A percentile compares a stretch with the other conserved stretches of the same genome.
Evolutionary conservation across 2,797 vertebrate species (phyloP).

Genomic region (Sebastes ruberrimus): DNA sequence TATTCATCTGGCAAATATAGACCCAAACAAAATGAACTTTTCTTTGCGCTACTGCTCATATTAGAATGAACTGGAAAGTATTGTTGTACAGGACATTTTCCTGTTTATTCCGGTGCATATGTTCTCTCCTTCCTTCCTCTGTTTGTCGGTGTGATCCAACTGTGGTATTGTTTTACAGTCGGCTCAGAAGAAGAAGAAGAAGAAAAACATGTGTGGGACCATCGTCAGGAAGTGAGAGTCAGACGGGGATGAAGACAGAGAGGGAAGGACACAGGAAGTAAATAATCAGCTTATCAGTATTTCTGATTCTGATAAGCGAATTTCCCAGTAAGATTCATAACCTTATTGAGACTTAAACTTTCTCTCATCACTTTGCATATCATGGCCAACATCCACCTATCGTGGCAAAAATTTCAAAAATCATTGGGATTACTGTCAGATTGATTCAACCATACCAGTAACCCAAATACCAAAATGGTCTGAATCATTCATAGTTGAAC

Average conservation of each 20-base stretch:
- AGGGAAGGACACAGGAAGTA: conserved; percentile 35
- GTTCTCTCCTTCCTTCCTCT: conserved; percentile 72
- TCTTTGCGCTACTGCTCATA: background rate
- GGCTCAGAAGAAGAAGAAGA: conserved; percentile 50
- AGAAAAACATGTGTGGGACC: conserved; percentile 41
- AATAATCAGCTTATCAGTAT: conserved; percentile 33
- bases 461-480: background rate
- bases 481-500: background rate
- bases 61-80: conserved; percentile 1
- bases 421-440: background rate
- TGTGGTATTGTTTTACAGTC: conserved; percentile 69
- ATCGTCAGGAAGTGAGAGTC: conserved; percentile 71
- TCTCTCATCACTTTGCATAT: conserved; percentile 1
- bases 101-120: conserved; percentile 63
- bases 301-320: background rate
- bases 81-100: conserved; percentile 29
- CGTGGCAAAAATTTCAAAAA: background rate
- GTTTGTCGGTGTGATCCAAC: conserved; percentile 62
- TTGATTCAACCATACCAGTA: background rate
- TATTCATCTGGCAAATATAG: background rate
- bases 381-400: background rate
- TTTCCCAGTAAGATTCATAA: conserved; percentile 46
- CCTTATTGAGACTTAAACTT: background rate
- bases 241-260: conserved; percentile 32
- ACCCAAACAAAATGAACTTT: background rate